Evolutionary conservation across 1,140 invertebrate species (phyloP), one percentile per base, ranked within the genome.

Genomic region (Neodiprion fabricii): DNA sequence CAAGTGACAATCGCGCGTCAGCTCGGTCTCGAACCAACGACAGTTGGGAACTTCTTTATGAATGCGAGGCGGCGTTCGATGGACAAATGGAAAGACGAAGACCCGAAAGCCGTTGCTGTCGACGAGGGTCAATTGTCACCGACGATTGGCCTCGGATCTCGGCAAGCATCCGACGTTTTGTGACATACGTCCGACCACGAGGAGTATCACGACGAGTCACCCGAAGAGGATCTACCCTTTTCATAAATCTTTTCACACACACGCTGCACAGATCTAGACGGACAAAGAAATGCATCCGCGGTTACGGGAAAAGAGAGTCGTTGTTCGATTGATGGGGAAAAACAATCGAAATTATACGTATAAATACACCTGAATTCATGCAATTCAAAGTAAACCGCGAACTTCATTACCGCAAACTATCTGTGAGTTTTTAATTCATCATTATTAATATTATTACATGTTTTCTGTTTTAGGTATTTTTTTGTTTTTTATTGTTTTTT

Each of bases 21-120:
- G 86, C 90, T 99, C 79, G 97, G 98, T 76, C 92, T 99, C 73
- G 98, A 99, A 87, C 97, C 98, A 23, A 99, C 97, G 53, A 99
- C 99, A 17, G 98, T 99, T 17, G 98, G 98, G 48, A 99, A 99
- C 88, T 99, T 99, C 91, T 99, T 99, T 91, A 99, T 99, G 99
- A 99, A 99, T 89, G 98, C 98, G 47, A 90, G 98, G 71, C 92
- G 98, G 79, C 92, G 98, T 72, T 98, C 97, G 4, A 97, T 99
- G 94, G 98, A 99, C 89, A 99, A 99, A 86, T 99, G 98, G 98
- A 96, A 97, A 85, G 98, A 99, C 86, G 98, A 98, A 80, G 92
- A 93, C 77, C 90, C 90, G 48, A 92, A 92, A 78, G 83, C 86
- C 72, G 81, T 85, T 28, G 76, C 83, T 74, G 79, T 87, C 75